Percentiles rank a stretch among this genome's conserved stretches.
phyloP scores from a whole-genome alignment of 2,888 invertebrate genomes.

The Andricus quercusramuli region DNA sequence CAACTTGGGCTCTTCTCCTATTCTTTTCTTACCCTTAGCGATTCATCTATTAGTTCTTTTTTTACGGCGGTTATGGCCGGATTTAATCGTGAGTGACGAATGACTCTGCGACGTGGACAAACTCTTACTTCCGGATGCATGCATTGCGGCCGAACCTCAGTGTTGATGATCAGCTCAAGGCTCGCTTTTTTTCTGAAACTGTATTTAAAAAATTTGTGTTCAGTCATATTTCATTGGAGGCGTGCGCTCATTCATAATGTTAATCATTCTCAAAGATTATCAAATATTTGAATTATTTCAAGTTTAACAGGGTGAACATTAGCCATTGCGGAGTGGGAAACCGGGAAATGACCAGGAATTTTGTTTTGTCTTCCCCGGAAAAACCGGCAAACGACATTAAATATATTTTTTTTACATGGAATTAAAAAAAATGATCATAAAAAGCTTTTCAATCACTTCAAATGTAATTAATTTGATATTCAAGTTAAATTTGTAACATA shows the following conservation, averaged over 20 bases:
- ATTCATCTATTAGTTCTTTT: constrained; percentile 49
- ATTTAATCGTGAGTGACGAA: constrained; percentile 66
- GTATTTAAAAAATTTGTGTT: not conserved
- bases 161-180: not conserved
- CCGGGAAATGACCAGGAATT: too few species aligned
- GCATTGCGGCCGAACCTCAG: constrained; percentile 47
- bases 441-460: too few species aligned
- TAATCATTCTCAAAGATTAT: not conserved
- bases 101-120: constrained; percentile 55
- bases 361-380: too few species aligned
- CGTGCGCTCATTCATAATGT: not conserved
- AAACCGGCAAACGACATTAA: too few species aligned
- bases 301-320: too few species aligned
- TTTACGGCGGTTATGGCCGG: constrained; percentile 59
- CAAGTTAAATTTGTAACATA: too few species aligned
- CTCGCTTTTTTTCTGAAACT: not conserved
- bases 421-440: too few species aligned
- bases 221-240: not conserved
- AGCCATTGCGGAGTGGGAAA: too few species aligned
- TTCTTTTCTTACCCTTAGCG: constrained; percentile 5
- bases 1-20: constrained; percentile 26
- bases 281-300: too few species aligned
- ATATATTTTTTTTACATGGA: too few species aligned
- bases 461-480: too few species aligned
- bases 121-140: constrained; percentile 58